phyloP scores from a whole-genome alignment of 2,113 vertebrate genomes.

The Uropsilus gracilis region DNA sequence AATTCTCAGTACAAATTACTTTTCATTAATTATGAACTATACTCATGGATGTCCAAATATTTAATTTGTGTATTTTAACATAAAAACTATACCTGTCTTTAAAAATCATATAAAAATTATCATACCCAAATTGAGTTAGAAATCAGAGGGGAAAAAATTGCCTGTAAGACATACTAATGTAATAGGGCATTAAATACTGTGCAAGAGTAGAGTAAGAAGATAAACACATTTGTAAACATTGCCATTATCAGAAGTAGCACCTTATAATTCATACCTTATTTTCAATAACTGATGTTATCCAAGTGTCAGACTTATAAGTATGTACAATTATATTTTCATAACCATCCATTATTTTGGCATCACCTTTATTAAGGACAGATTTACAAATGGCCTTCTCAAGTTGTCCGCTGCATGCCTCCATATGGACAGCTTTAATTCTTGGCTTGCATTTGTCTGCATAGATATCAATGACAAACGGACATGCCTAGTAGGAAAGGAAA shows the following conservation, averaged over 20 bases:
- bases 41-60: neutral
- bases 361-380: conserved; percentile 86
- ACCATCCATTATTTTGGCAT: conserved; percentile 87
- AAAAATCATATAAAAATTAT: conserved; percentile 33
- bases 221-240: neutral
- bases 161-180: conserved; percentile 35
- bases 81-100: conserved; percentile 31
- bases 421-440: conserved; percentile 85
- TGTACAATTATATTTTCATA: conserved; percentile 88
- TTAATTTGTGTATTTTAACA: conserved; percentile 65
- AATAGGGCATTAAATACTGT: neutral
- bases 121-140: conserved; percentile 8
- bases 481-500: conserved; percentile 87
- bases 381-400: conserved; percentile 91
- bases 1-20: neutral
- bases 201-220: conserved; percentile 29
- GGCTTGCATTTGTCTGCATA: conserved; percentile 89
- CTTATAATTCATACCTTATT: conserved; percentile 90
- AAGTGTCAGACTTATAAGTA: conserved; percentile 87
- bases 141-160: neutral
- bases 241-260: neutral
- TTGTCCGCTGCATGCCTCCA: conserved; percentile 87
- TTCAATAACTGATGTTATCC: conserved; percentile 92
- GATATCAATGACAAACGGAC: conserved; percentile 91
- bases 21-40: neutral